Evolutionary conservation across 2,888 invertebrate genomes (phyloP).

Genomic region (Himalopsyche kuldschensis): DNA sequence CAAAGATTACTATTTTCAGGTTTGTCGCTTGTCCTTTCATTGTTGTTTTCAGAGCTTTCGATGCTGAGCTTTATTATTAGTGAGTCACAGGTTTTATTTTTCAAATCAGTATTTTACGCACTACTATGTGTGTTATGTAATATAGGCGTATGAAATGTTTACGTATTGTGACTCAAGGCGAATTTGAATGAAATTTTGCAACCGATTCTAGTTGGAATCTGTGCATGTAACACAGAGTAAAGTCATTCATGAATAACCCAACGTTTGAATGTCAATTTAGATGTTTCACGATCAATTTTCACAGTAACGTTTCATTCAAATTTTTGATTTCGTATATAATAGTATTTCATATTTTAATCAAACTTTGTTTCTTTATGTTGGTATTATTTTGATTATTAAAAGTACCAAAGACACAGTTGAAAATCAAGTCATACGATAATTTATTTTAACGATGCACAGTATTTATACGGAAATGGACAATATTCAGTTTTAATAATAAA

Average conservation of each 20-base stretch:
- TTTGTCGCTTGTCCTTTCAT: neutral
- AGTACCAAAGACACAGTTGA: no score
- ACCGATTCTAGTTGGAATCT: neutral
- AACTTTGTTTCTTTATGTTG: no score
- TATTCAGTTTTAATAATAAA: no score
- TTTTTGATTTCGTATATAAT: no score
- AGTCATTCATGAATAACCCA: neutral
- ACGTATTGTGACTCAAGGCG: neutral
- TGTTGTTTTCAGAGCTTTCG: neutral
- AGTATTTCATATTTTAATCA: no score
- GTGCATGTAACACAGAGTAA: neutral
- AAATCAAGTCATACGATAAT: no score
- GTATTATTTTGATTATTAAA: no score
- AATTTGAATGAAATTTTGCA: neutral
- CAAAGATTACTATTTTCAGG: neutral
- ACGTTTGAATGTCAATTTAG: neutral
- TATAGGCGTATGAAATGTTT: neutral
- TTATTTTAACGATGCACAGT: no score
- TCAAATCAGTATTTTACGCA: neutral
- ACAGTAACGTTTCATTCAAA: no score
- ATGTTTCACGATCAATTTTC: no score
- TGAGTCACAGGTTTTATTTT: neutral
- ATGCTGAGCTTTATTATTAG: neutral
- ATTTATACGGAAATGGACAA: no score
- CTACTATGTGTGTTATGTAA: neutral